Evolutionary conservation across 2,797 vertebrate genomes (phyloP).

Genomic region (Sebastes nivosus): DNA sequence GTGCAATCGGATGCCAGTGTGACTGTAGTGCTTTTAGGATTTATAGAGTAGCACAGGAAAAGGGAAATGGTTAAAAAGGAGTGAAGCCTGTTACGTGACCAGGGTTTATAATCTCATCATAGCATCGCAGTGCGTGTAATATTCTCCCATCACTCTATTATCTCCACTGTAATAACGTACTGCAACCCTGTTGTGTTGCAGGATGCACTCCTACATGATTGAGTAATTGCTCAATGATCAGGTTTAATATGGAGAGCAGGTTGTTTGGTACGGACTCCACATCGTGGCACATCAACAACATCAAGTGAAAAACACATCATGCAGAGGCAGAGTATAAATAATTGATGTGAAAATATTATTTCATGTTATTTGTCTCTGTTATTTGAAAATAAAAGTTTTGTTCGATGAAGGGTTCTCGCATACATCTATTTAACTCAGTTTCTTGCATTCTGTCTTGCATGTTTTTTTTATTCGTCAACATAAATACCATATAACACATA

Average conservation of each 20-base stretch:
- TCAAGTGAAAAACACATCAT: neutral
- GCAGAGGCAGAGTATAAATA: conserved; percentile 3
- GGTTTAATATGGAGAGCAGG: neutral
- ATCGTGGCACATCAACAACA: conserved; percentile 3
- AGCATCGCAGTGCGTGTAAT: conserved; percentile 2
- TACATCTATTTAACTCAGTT: neutral
- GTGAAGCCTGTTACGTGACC: conserved; percentile 21
- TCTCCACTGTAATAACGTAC: neutral
- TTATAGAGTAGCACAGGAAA: conserved; percentile 13
- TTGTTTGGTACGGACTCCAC: conserved; percentile 15
- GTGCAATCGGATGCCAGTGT: neutral
- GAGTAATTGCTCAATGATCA: conserved; percentile 1
- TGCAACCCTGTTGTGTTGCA: neutral
- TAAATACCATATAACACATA: neutral
- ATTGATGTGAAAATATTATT: conserved; percentile 11
- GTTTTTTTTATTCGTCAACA: neutral
- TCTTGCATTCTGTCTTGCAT: neutral
- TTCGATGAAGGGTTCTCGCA: neutral
- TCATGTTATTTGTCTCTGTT: neutral
- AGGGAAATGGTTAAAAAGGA: conserved; percentile 1
- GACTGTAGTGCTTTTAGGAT: conserved; percentile 4
- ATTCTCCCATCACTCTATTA: neutral
- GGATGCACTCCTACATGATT: neutral
- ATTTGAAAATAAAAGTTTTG: neutral
- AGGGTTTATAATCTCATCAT: conserved; percentile 29